These are phyloP conservation scores for Malacoraja senta DNA, from an alignment of 2,797 vertebrate species.

Conservation along the genomic window DNA sequence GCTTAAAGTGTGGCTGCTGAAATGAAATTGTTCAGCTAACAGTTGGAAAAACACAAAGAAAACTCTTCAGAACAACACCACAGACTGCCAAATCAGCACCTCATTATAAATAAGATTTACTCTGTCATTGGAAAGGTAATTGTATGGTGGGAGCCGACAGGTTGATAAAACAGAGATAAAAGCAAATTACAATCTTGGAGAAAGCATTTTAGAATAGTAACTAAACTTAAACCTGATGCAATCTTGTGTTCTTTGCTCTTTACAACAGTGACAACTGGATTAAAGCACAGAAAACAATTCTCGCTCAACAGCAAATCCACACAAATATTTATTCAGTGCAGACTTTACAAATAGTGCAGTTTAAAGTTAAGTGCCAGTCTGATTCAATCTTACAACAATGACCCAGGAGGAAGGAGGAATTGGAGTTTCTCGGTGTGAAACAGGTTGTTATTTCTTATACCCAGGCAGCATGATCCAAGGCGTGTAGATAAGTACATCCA, in stretches of 20 bases:
- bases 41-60: background rate
- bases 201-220: background rate
- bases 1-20: background rate
- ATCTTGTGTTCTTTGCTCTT: background rate
- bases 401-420: background rate
- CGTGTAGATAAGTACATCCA: too few relatives aligned
- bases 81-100: background rate
- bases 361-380: background rate
- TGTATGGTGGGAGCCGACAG: background rate
- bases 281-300: background rate
- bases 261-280: background rate
- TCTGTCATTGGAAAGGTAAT: background rate
- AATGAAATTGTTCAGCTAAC: background rate
- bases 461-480: background rate
- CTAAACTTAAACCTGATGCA: background rate
- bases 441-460: background rate
- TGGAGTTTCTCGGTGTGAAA: background rate
- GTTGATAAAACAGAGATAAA: constrained; percentile 26
- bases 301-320: background rate
- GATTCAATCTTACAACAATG: background rate
- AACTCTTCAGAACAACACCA: background rate
- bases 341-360: background rate
- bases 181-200: background rate
- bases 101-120: background rate
- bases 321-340: background rate